phyloP scores from a whole-genome alignment of 2,113 vertebrate species.

The Dicerorhinus sumatrensis region DNA sequence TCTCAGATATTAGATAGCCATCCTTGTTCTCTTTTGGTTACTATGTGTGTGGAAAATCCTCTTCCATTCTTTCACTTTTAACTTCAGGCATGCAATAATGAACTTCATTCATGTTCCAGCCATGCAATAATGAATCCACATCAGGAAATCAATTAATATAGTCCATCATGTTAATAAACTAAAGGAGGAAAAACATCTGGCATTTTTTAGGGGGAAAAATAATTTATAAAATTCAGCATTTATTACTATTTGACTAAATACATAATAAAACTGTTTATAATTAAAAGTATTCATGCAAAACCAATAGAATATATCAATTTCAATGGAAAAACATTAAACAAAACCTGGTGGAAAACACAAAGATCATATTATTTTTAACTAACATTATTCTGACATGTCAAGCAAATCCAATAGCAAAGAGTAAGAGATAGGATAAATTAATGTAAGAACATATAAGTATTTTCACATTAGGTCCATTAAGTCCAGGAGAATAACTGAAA shows the following conservation, averaged over 20 bases:
- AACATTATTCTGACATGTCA: neutral
- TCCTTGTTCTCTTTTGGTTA: neutral
- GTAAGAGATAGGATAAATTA: neutral
- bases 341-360: neutral
- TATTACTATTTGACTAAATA: slow-evolving; percentile 15
- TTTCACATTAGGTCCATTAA: neutral
- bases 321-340: neutral
- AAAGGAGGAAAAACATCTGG: neutral
- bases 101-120: too few relatives aligned
- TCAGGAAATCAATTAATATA: neutral
- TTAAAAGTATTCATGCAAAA: slow-evolving; percentile 31
- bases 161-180: neutral
- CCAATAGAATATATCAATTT: neutral
- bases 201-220: neutral
- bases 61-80: neutral
- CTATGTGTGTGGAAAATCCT: neutral
- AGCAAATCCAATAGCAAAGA: neutral
- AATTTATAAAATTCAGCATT: neutral
- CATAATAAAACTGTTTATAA: neutral
- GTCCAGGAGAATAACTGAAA: neutral
- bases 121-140: neutral
- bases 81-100: neutral
- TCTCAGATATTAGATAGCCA: neutral
- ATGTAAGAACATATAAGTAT: neutral
- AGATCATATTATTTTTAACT: neutral